Evolutionary conservation across 2,888 invertebrate species (phyloP), one percentile per base, ranked within the genome.

Genomic region (Pollenia amentaria): DNA sequence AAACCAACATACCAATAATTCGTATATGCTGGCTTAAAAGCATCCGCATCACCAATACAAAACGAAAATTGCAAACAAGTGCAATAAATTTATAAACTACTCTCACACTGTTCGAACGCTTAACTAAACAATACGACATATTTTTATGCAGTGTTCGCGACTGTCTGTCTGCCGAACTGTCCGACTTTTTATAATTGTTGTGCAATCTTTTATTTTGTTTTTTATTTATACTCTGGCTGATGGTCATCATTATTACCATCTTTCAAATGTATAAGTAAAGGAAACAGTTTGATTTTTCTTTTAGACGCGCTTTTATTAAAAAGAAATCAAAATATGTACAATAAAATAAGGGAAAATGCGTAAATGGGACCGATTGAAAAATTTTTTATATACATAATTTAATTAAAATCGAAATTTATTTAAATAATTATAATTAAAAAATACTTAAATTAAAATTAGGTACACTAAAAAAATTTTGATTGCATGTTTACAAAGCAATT

Each of bases 121-220:
- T 55, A 81, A 69, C 44, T 53, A 42, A 62, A 62, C 18, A 18
- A 18, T 67, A 40, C 12, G 40, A 64, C 40, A 67, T 64, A n/a
- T 14, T 65, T 40, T 46, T 29, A 57, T 42, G 46, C 29, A 57
- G 57, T 64, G 4, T 72, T 65, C 72, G 42, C 46, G 16, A 40
- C 38, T 55, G 16, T n/a, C 48, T 60, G 42, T 65, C 44, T 14
- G 40, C n/a, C 12, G 21, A 60, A 18, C 21, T 42, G 55, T 57
- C 55, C 70, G 55, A 57, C 46, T 55, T 75, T 60, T 85, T 75
- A 69, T 75, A 69, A 75, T 78, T 67, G 69, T 86, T 86, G 57
- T 65, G 70, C 38, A 86, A 86, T 69, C n/a, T 42, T 51, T 73
- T 38, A 29, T 42, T 40, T 29, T 29, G 29, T 6, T 29, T 65